Evolutionary conservation across 2,797 vertebrate genomes (phyloP), one percentile per base, ranked within the genome.

Genomic region (Gymnoscopelus microlampas): DNA sequence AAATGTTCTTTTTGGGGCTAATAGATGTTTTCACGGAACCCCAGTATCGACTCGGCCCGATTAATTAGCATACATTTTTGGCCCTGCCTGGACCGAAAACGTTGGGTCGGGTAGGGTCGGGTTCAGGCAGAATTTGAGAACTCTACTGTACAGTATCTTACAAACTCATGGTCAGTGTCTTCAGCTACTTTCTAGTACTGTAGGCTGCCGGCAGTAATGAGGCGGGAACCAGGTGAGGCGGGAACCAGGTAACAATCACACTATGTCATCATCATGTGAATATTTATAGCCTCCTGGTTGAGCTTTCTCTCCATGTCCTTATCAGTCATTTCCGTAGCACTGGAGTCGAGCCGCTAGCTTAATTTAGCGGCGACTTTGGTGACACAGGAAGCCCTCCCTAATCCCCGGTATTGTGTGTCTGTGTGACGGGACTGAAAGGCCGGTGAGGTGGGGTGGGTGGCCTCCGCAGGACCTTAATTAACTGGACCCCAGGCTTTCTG

Each of bases 381-480:
- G 58, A 78, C 80, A 73, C 68, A 69, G 59, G 78, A 72, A 71
- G 85, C 70, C 78, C 77, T 73, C 57, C 57, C 53, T 89, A 90
- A 90, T 89, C 85, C 85, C 55, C 2, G 69, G 79, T 75, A 83
- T 91, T 91, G 86, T 91, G 73, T 87, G 71, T 77, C 64, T 75
- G 75, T 75, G 75, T 73, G 64, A 80, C 75, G 59, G 53, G 66
- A 81, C 64, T 73, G 19, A 85, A 89, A 87, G 83, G 61, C 68
- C 24, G 65, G 59, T 48, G 69, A 8, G 39, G 8, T 39, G 35
- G 1, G 39, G 39, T 7, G 39, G 39, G 39, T 7, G 81, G 84
- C 73, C 79, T 61, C 79, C 83, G 54, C 73, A 84, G 78, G 69
- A 85, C 83, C 82, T 90, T 91, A 91, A 92, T 92, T 89, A 44